phyloP scores from a whole-genome alignment of 2,888 invertebrate genomes.

The Beris morrisii region DNA sequence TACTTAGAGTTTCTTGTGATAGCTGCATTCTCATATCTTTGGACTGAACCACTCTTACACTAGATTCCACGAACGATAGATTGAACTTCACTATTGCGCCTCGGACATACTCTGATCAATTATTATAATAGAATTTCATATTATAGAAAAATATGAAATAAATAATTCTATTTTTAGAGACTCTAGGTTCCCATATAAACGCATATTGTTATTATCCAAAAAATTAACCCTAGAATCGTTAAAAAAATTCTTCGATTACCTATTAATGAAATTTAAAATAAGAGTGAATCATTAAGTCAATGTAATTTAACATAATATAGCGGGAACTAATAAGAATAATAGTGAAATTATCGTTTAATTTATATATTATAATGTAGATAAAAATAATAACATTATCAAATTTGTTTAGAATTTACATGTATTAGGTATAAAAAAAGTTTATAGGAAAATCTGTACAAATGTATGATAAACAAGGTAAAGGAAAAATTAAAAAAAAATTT shows the following conservation, averaged over 20 bases:
- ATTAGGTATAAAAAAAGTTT: conserved; percentile 5
- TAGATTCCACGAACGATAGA: too few relatives aligned
- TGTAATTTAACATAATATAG: conserved; percentile 3
- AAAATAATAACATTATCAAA: conserved; percentile 21
- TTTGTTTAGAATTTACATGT: conserved; percentile 19
- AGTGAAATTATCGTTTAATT: neutral
- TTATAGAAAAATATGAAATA: too few relatives aligned
- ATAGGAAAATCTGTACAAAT: conserved; percentile 23
- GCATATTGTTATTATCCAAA: too few relatives aligned
- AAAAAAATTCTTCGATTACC: too few relatives aligned
- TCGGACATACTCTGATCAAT: too few relatives aligned
- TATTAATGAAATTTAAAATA: too few relatives aligned
- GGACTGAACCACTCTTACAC: conserved; percentile 11
- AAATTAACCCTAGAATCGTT: too few relatives aligned
- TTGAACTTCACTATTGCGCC: too few relatives aligned
- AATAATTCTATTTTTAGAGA: too few relatives aligned
- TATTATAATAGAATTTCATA: too few relatives aligned
- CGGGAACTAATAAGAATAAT: neutral
- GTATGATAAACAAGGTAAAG: conserved; percentile 13
- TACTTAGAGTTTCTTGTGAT: too few relatives aligned
- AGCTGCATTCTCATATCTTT: conserved; percentile 9
- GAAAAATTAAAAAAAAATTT: conserved; percentile 3
- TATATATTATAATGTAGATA: conserved; percentile 6
- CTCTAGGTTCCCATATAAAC: too few relatives aligned
- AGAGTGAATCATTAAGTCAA: conserved; percentile 8